phyloP scores from a whole-genome alignment of 1,140 invertebrate genomes.

The Trachelipus rathkii region DNA sequence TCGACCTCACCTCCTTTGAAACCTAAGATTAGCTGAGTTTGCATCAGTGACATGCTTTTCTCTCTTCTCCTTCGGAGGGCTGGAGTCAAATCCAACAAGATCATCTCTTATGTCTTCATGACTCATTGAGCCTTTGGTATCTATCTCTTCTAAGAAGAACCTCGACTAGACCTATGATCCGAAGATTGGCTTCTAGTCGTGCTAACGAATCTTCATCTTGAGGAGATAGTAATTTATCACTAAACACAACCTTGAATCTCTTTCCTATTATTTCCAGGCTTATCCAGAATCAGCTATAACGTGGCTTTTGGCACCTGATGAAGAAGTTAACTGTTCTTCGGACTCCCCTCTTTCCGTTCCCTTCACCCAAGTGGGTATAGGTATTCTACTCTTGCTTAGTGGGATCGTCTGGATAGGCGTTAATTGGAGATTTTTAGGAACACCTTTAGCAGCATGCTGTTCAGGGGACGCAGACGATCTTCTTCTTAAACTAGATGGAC shows the following conservation, averaged over 20 bases:
- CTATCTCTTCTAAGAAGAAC: not conserved
- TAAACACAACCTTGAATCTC: constrained; percentile 32
- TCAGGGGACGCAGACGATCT: constrained; percentile 41
- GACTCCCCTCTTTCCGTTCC: constrained; percentile 35
- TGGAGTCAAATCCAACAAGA: constrained; percentile 56
- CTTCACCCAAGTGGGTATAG: constrained; percentile 41
- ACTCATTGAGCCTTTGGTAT: constrained; percentile 36
- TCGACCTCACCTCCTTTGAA: constrained; percentile 60
- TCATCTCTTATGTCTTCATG: constrained; percentile 44
- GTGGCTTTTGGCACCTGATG: constrained; percentile 38
- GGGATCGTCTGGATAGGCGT: constrained; percentile 32
- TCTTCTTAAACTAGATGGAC: constrained; percentile 39
- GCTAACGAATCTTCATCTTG: constrained; percentile 40
- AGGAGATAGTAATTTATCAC: constrained; percentile 37
- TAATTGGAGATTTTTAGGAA: constrained; percentile 27
- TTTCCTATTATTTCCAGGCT: constrained; percentile 34
- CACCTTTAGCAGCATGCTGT: constrained; percentile 20
- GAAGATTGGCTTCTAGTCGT: constrained; percentile 35
- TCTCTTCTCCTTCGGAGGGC: constrained; percentile 62
- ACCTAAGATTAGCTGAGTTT: constrained; percentile 67
- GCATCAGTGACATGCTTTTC: constrained; percentile 73
- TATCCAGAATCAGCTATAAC: constrained; percentile 33
- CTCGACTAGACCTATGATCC: constrained; percentile 14
- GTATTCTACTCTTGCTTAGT: constrained; percentile 41
- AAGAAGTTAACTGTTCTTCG: constrained; percentile 31